phyloP scores from a whole-genome alignment of 2,888 invertebrate species.

The Pollenia griseotomentosa region DNA sequence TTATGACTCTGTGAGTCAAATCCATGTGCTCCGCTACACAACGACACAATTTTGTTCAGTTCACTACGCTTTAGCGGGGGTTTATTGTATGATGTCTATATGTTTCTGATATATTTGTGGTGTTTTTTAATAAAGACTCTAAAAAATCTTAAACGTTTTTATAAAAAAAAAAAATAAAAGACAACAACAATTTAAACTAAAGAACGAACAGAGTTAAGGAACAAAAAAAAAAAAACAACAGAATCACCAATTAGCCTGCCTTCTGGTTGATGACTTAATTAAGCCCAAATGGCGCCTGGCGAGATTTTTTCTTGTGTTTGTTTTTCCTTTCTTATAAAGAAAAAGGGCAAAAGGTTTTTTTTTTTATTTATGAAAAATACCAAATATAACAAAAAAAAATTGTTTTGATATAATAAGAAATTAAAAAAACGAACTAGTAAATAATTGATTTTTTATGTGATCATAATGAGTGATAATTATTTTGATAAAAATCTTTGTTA shows the following conservation, averaged over 20 bases:
- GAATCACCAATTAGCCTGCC: conserved; percentile 84
- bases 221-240: conserved; percentile 75
- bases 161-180: conserved; percentile 36
- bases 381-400: conserved; percentile 16
- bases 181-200: conserved; percentile 13
- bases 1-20: conserved; percentile 35
- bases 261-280: conserved; percentile 85
- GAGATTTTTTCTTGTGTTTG: conserved; percentile 73
- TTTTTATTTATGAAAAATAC: neutral
- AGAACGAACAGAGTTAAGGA: neutral
- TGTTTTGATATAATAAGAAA: conserved; percentile 23
- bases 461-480: conserved; percentile 69
- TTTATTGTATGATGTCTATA: conserved; percentile 24
- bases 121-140: conserved; percentile 48
- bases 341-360: conserved; percentile 37
- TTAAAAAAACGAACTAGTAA: conserved; percentile 22
- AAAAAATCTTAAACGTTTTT: conserved; percentile 55
- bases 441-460: conserved; percentile 66
- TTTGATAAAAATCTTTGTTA: conserved; percentile 67
- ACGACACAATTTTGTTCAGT: conserved; percentile 51
- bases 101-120: conserved; percentile 20
- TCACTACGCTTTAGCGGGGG: conserved; percentile 13
- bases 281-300: conserved; percentile 84
- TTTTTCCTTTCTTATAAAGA: conserved; percentile 29
- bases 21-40: conserved; percentile 40